Evolutionary conservation across 1,140 invertebrate genomes (phyloP).

Genomic region (Meloidogyne floridensis): DNA sequence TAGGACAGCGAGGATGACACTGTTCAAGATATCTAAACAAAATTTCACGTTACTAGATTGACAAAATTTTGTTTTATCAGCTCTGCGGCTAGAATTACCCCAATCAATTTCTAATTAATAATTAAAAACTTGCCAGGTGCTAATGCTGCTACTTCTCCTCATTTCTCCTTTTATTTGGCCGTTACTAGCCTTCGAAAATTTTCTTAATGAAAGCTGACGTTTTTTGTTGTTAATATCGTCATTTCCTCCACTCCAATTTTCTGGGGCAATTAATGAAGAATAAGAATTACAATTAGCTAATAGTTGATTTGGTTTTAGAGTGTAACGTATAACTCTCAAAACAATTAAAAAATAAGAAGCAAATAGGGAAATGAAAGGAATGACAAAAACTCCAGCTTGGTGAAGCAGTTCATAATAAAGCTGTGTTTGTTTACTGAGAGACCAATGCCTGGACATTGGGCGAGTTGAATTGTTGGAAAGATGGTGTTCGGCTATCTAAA

Average conservation of each 20-base stretch:
- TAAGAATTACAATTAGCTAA: slow-evolving; percentile 15
- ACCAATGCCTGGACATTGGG: slow-evolving; percentile 18
- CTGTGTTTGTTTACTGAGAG: slow-evolving; percentile 28
- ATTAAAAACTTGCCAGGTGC: too few species aligned
- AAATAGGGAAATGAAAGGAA: slow-evolving; percentile 51
- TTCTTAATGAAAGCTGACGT: background rate
- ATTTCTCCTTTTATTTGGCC: background rate
- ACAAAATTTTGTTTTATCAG: too few species aligned
- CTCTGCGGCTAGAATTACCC: too few species aligned
- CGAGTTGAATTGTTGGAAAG: slow-evolving; percentile 7
- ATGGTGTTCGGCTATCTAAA: slow-evolving; percentile 32
- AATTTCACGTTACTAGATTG: too few species aligned
- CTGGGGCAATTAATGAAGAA: slow-evolving; percentile 16
- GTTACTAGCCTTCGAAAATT: background rate
- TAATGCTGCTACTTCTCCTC: background rate
- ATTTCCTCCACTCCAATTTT: slow-evolving; percentile 11
- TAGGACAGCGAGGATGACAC: too few species aligned
- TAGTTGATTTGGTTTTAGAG: slow-evolving; percentile 35
- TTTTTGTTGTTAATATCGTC: background rate
- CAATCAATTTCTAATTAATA: too few species aligned
- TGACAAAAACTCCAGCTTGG: slow-evolving; percentile 52
- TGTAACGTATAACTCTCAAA: slow-evolving; percentile 45
- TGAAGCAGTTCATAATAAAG: slow-evolving; percentile 52
- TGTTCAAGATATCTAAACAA: too few species aligned
- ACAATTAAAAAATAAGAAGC: slow-evolving; percentile 54